phyloP scores from a whole-genome alignment of 2,888 invertebrate species.

The Drosophila barbarae region DNA sequence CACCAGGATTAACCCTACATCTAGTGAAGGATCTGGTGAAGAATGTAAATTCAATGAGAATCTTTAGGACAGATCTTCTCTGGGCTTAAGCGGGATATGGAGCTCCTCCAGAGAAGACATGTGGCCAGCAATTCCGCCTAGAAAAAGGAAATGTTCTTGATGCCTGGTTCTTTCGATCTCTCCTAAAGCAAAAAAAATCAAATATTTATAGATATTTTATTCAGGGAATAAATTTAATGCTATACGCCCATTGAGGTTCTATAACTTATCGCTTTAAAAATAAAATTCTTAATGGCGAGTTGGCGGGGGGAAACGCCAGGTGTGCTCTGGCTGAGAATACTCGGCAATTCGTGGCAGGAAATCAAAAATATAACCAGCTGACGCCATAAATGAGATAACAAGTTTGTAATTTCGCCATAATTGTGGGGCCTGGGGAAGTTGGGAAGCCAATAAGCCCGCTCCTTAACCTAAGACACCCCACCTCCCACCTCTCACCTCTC shows the following conservation, averaged over 20 bases:
- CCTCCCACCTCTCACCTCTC: neutral
- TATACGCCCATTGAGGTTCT: too few species aligned
- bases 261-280: neutral
- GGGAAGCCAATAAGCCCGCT: conserved; percentile 10
- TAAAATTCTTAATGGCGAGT: neutral
- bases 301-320: neutral
- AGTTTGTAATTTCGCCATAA: conserved; percentile 70
- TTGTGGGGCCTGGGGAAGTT: conserved; percentile 32
- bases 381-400: conserved; percentile 70
- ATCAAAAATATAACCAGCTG: conserved; percentile 68
- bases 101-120: too few species aligned
- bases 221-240: too few species aligned
- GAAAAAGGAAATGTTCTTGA: too few species aligned
- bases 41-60: neutral
- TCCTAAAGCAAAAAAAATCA: too few species aligned
- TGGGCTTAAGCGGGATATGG: neutral
- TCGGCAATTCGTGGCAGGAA: conserved; percentile 47
- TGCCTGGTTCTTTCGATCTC: too few species aligned
- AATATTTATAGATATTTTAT: too few species aligned
- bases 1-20: neutral
- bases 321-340: neutral
- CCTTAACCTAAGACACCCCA: neutral
- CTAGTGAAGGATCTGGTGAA: neutral
- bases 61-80: neutral
- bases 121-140: too few species aligned